Base-by-base conservation (phyloP, 2,113 vertebrate species). In the Cyanoderma ruficeps region DNA sequence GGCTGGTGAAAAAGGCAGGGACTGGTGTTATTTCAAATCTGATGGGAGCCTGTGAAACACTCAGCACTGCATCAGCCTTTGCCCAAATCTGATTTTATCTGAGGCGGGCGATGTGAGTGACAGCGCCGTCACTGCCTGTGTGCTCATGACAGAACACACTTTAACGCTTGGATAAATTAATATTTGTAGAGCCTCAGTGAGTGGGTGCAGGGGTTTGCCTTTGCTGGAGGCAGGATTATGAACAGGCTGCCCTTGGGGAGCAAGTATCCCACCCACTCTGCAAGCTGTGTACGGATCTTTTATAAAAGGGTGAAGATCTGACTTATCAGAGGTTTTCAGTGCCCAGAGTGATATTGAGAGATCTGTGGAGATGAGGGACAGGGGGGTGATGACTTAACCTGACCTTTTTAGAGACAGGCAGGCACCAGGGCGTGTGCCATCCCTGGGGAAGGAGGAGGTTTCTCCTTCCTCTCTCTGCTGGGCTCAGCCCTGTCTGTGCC, bases 41-140 rank as follows among this genome's bases (percentile, higher is more conserved):
- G 78, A 93, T 91, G 57, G 9, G 20, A 75, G 85, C 72, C n/a
- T 4, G 12, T 71, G 82, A 41, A 72, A 52, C 67, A 11, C 63
- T 91, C 65, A 41, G 46, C n/a, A 3, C n/a, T 37, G 30, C 71
- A 61, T 27, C 72, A 92, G 67, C 70, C 25, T 80, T 80, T 77
- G 41, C 59, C 82, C 8, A 9, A 57, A 47, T 57, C 67, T 90
- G 83, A 77, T 93, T 68, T 90, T 80, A 93, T 94, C 82, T 74
- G 63, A 4, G 11, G 20, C 0, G 0, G 50, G 83, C 1, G 3
- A 11, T 2, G 72, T 9, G 50, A 90, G 22, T 85, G 85, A 57
- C 82, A 72, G 65, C 1, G 0, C 69, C 78, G 59, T 35, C 12
- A 3, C 79, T 86, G 10, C 55, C 92, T 74, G 41, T 21, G 90